Percentiles rank a stretch among this genome's conserved stretches.
Evolutionary conservation across 2,113 vertebrate genomes (phyloP).

Genomic region (Marcusenius ussheri): DNA sequence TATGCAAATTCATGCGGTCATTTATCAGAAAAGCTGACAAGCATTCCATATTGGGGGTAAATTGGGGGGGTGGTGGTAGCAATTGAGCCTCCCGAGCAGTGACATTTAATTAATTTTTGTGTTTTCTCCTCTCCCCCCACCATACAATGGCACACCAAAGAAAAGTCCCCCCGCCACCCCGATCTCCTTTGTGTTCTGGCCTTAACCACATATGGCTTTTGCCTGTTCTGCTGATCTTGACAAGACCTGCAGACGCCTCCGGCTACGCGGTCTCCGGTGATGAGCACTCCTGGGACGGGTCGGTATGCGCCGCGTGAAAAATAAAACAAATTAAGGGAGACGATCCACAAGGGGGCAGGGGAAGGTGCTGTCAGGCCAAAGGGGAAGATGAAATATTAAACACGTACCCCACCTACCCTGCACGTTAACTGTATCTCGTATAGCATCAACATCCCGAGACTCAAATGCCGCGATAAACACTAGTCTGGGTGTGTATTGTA

Average conservation of each 20-base stretch:
- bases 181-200: constrained; percentile 52
- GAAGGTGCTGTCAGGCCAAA: constrained; percentile 42
- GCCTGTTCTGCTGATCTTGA: constrained; percentile 71
- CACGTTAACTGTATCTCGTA: constrained; percentile 61
- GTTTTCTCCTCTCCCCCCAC: constrained; percentile 58
- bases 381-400: constrained; percentile 52
- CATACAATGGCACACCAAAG: constrained; percentile 75
- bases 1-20: constrained; percentile 96
- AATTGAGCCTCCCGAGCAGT: constrained; percentile 63
- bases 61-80: constrained; percentile 45
- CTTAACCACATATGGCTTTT: constrained; percentile 79
- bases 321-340: constrained; percentile 77
- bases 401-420: constrained; percentile 43
- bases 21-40: constrained; percentile 94
- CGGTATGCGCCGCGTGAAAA: constrained; percentile 71
- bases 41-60: constrained; percentile 80
- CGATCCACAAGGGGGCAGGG: constrained; percentile 41
- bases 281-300: constrained; percentile 70
- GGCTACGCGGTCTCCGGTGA: constrained; percentile 73
- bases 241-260: constrained; percentile 72
- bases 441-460: constrained; percentile 56
- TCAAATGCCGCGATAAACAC: constrained; percentile 42
- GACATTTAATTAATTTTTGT: constrained; percentile 90
- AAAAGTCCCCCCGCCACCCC: constrained; percentile 54
- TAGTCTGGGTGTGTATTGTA: not conserved